Evolutionary conservation across 2,113 vertebrate genomes (phyloP), one percentile per base, ranked within the genome.

Genomic region (Mesembrinibis cayennensis): DNA sequence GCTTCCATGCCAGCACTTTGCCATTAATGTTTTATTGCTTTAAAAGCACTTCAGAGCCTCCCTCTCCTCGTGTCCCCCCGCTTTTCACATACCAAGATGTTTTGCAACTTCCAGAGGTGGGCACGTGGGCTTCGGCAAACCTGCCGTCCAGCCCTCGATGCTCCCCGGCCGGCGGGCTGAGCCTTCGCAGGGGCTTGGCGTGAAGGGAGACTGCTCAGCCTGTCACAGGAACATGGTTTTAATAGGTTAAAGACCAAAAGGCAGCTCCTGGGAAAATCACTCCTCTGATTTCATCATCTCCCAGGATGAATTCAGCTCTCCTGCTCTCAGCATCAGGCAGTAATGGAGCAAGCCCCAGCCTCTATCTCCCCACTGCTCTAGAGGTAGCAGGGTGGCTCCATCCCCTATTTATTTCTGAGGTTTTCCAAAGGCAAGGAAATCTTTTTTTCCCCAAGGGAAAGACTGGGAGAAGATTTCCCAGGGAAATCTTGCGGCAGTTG

Each of bases 91-190:
- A 38, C 40, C 26, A 9, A 58, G 69, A 59, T 1, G 2, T 38
- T 63, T 15, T 36, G 25, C 26, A 44, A 1, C 29, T 66, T 61
- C 45, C 53, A 62, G 58, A 61, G 29, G 13, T 32, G 29, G 30
- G 15, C 29, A 40, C 6, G 0, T 11, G 36, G 42, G 23, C 58
- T 59, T 22, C 0, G 4, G 32, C 52, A 44, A 50, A 56, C 12
- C 38, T 13, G 26, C 22, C 11, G 1, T n/a, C 36, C 42, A 25
- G 36, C 42, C 38, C 26, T 42, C 5, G 0, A 7, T 30, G 42
- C 42, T 32, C 38, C 34, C 13, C 0, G 6, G 32, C 55, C 6
- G 1, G 15, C 0, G 0, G 15, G 49, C 34, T 53, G 65, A 88
- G 79, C 38, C 52, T 65, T n/a, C 4, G 0, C 42, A 16, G 29